Percentiles rank a stretch among this genome's conserved stretches.
Conservation (phyloP, 1,140 invertebrate species). For the Trinorchestia longiramus region DNA sequence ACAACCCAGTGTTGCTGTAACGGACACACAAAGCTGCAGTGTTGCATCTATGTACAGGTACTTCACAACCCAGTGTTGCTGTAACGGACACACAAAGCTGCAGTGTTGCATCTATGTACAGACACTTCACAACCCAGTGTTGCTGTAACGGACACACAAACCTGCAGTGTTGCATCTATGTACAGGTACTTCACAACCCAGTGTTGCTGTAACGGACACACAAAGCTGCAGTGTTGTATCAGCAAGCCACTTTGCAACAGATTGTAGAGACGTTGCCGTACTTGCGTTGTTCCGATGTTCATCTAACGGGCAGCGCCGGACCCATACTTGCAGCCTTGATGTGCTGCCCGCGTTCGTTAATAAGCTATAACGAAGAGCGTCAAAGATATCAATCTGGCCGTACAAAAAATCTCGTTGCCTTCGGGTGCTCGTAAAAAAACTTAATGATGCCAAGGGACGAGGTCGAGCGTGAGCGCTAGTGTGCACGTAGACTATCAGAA, state of each 20-base stretch:
- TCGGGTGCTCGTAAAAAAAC: constrained; percentile 14
- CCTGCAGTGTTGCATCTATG: too few species aligned
- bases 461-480: not conserved
- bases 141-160: too few species aligned
- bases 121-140: too few species aligned
- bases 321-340: not conserved
- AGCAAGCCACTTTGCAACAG: not conserved
- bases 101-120: too few species aligned
- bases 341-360: not conserved
- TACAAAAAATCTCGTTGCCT: constrained; percentile 15
- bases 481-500: not conserved
- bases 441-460: constrained; percentile 13
- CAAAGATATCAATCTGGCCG: constrained; percentile 51
- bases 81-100: too few species aligned
- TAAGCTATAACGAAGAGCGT: constrained; percentile 46
- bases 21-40: too few species aligned
- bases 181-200: too few species aligned
- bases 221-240: not conserved
- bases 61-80: too few species aligned
- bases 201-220: too few species aligned
- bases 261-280: not conserved
- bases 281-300: not conserved
- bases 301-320: not conserved
- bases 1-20: too few species aligned
- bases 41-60: too few species aligned